Percentiles rank a stretch among this genome's conserved stretches.
phyloP scores from a whole-genome alignment of 2,113 vertebrate species.

The Urocitellus parryii region DNA sequence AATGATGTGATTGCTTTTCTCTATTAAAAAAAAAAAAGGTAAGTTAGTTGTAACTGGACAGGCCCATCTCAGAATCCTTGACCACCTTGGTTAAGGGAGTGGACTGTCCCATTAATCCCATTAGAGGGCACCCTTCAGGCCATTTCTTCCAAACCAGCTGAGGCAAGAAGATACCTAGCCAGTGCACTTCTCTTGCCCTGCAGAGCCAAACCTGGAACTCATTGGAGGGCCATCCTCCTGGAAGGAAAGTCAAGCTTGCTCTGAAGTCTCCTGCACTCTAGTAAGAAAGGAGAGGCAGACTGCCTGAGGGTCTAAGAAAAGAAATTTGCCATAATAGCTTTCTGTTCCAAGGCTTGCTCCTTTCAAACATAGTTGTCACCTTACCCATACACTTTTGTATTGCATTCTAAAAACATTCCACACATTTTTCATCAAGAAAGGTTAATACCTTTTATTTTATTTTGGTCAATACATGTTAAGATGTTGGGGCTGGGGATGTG shows the following conservation, averaged over 20 bases:
- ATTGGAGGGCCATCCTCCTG: not conserved
- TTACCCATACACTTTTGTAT: not conserved
- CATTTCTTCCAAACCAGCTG: not conserved
- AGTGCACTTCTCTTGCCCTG: too few species aligned
- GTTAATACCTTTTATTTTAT: not conserved
- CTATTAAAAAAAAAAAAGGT: conserved; percentile 12
- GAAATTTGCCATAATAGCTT: not conserved
- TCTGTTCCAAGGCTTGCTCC: not conserved
- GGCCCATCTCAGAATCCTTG: not conserved
- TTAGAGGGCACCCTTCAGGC: not conserved
- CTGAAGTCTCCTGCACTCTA: not conserved
- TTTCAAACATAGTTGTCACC: not conserved
- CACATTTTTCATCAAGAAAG: not conserved
- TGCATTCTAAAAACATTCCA: not conserved
- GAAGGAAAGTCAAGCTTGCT: not conserved
- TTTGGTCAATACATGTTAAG: not conserved
- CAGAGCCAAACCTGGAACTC: not conserved
- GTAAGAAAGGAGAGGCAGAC: not conserved
- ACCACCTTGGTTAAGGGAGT: not conserved
- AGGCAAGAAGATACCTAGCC: not conserved
- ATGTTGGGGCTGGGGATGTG: too few species aligned
- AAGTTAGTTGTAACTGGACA: not conserved
- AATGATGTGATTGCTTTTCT: not conserved
- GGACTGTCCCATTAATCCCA: not conserved
- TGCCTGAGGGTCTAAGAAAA: not conserved